Conservation (phyloP, 1,140 invertebrate genomes). For the Papilio helenus region DNA sequence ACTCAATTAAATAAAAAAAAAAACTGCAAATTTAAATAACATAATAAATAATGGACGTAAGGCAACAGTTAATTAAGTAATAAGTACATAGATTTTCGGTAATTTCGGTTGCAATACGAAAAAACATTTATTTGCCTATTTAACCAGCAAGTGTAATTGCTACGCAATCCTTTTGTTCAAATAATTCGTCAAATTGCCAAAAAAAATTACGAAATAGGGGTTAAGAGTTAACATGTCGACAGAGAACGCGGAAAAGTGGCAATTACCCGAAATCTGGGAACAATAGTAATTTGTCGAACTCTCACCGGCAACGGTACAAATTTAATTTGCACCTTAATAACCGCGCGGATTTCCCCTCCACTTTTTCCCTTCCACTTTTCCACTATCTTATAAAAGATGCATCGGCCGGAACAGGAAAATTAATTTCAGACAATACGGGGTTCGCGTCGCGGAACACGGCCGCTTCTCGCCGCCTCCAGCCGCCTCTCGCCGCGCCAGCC, state of each 20-base stretch:
- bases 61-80: too few species aligned
- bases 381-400: conserved; percentile 77
- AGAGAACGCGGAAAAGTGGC: conserved; percentile 39
- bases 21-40: too few species aligned
- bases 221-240: conserved; percentile 39
- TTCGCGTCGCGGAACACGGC: conserved; percentile 54
- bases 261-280: conserved; percentile 48
- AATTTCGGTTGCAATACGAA: not conserved
- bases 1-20: too few species aligned
- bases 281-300: conserved; percentile 29
- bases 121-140: not conserved
- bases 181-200: not conserved
- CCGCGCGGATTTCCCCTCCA: conserved; percentile 47
- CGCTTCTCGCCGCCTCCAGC: not conserved
- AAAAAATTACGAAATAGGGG: not conserved
- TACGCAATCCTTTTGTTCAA: not conserved
- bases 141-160: not conserved
- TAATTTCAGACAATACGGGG: conserved; percentile 71
- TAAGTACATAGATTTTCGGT: not conserved
- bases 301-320: conserved; percentile 45
- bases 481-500: not conserved
- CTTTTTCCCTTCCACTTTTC: conserved; percentile 60
- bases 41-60: too few species aligned
- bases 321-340: conserved; percentile 59
- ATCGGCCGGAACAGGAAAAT: conserved; percentile 75